Base-by-base conservation (phyloP, 2,888 invertebrate species). In the Zele albiditarsus region DNA sequence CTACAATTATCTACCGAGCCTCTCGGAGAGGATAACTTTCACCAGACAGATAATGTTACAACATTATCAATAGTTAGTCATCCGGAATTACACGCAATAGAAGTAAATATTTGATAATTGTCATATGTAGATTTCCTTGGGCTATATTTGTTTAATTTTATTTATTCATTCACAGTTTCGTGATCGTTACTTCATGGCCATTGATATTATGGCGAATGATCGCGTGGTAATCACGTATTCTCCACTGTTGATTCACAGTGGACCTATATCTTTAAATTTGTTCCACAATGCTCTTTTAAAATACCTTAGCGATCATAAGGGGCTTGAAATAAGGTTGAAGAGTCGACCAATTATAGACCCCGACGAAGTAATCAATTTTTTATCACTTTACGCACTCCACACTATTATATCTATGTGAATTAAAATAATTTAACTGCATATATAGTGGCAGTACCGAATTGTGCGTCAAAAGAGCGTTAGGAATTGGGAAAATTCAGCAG, bases 221-320 rank as follows among this genome's bases (percentile, higher is more conserved):
- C 12, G 28, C 58, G 71, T 80, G 20, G 65, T 74, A 42, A 70
- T 81, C 3, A 74, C 79, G 75, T 78, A 82, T 69, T 81, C 81
- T 1, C 75, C 80, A 5, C 72, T 74, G 12, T 73, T 80, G 31
- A 25, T 77, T 14, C 80, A 81, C 46, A 81, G 82, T 62, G 79
- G 80, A 10, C 82, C 82, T 14, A 76, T 81, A 28, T 75, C 81
- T 27, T 23, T 82, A 25, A 82, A 81, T 76, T 66, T 80, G 23
- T 33, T 81, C 4, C 76, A 81, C 49, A 82, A 81, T 69, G 74
- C 81, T 3, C 72, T 82, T 25, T n/a, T 82, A 62, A 75, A 74
- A 58, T 65, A 74, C 23, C 57, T 25, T 12, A 58, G 66, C 8
- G 23, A 66, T 33, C 49, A 63, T 71, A 27, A 76, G 10, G 69